Percentiles rank a stretch among this genome's conserved stretches.
phyloP scores from a whole-genome alignment of 1,140 invertebrate genomes.

The Apocrypta bakeri region DNA sequence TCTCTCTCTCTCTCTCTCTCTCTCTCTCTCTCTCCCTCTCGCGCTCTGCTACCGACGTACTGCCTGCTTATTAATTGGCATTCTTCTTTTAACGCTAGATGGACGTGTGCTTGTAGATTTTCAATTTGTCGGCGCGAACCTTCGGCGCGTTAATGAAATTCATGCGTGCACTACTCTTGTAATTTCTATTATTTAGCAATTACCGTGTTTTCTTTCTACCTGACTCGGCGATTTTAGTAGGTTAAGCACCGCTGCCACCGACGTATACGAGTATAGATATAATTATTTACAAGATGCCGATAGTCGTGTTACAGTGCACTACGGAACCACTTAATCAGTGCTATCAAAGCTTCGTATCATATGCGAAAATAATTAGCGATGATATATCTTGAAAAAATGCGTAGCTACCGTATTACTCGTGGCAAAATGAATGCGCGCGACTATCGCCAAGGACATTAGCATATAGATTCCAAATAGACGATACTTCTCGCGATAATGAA shows the following conservation, averaged over 20 bases:
- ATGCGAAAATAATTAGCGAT: neutral
- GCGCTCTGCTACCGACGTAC: neutral
- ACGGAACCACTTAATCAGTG: neutral
- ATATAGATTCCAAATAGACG: neutral
- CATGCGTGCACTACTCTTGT: neutral
- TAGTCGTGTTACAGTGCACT: neutral
- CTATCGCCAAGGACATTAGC: neutral
- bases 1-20: neutral
- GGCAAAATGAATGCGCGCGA: too few relatives aligned
- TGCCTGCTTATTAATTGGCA: constrained; percentile 22
- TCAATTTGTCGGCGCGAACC: constrained; percentile 4
- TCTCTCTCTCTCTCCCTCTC: neutral
- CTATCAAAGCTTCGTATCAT: neutral
- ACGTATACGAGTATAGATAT: neutral
- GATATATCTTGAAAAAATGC: neutral
- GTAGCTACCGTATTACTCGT: too few relatives aligned
- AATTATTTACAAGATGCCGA: neutral
- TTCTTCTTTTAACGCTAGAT: constrained; percentile 1
- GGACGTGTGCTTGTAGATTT: neutral
- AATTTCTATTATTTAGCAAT: constrained; percentile 28
- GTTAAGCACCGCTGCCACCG: too few relatives aligned
- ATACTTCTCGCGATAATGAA: neutral
- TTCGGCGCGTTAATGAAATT: neutral
- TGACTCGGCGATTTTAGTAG: neutral
- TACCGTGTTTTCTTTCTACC: neutral